Evolutionary conservation across 2,113 vertebrate genomes (phyloP), one percentile per base, ranked within the genome.

Genomic region (Oreochromis aureus): DNA sequence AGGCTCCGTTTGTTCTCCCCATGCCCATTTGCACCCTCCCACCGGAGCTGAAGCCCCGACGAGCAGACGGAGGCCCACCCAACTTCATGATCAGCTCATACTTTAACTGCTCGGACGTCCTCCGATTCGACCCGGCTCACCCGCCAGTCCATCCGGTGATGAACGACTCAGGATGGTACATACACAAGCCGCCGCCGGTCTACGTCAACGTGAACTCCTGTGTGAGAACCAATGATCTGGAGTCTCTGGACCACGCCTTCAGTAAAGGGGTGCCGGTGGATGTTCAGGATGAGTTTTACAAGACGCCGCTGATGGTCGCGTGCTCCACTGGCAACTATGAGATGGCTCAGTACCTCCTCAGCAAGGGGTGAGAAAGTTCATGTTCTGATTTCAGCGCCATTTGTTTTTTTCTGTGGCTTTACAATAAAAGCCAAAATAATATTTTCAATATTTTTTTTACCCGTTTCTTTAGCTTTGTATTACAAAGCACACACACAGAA

Each of bases 251-350:
- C 89, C 97, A 97, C 5, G 98, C 98, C 0, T 97, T 99, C 53
- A 96, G 95, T 3, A 91, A 97, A 19, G 97, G 97, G 2, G 96
- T 99, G 24, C 96, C 97, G 1, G 97, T 99, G 91, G 97, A 99
- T 71, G 86, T 98, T 46, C 96, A 96, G 59, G 98, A 99, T 82
- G 94, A 85, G 61, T 98, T 95, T 55, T 99, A 98, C 93, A 99
- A 98, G 96, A 99, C 98, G 0, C 98, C 98, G 0, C 94, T 99
- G 44, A 99, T 98, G 97, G 92, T 93, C 5, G 98, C 98, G 0
- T 99, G 98, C 89, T 92, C 95, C 27, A 96, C 27, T 71, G 98
- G 98, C 8, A 98, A 96, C 88, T 95, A 94, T 3, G 96, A 97
- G 22, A 86, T 96, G 15, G 97, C 96, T 81, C 95, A 97, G 86